phyloP scores from a whole-genome alignment of 2,113 vertebrate species.

The Xiphophorus hellerii region DNA sequence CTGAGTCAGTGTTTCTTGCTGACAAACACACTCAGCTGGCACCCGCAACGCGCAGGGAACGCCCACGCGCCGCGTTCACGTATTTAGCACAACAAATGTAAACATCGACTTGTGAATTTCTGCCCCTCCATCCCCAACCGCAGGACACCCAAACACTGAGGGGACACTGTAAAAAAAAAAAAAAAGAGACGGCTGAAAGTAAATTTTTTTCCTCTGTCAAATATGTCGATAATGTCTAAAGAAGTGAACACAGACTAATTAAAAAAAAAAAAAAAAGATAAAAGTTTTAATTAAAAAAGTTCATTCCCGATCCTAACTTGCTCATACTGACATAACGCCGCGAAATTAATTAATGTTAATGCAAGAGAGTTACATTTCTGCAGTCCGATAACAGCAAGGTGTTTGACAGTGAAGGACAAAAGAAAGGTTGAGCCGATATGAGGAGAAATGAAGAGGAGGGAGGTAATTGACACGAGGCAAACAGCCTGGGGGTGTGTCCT shows the following conservation, averaged over 20 bases:
- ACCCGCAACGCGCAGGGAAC: slow-evolving; percentile 24
- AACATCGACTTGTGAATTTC: background rate
- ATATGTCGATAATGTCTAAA: slow-evolving; percentile 6
- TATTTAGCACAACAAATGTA: background rate
- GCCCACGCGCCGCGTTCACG: background rate
- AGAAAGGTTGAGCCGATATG: slow-evolving; percentile 7
- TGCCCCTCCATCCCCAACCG: too few species aligned
- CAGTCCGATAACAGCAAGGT: background rate
- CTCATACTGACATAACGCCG: slow-evolving; percentile 4
- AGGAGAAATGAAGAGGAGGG: slow-evolving; percentile 4
- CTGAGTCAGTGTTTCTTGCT: slow-evolving; percentile 60
- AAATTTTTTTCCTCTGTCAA: slow-evolving; percentile 30
- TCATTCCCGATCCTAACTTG: slow-evolving; percentile 18
- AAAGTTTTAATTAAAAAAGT: slow-evolving; percentile 34
- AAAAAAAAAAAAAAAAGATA: slow-evolving; percentile 31
- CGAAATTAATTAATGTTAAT: slow-evolving; percentile 28
- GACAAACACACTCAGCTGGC: slow-evolving; percentile 39
- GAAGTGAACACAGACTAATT: slow-evolving; percentile 47
- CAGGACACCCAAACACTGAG: background rate
- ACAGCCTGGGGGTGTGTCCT: slow-evolving; percentile 36
- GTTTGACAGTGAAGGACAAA: slow-evolving; percentile 39
- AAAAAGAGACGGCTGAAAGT: background rate
- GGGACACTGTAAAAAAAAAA: slow-evolving; percentile 22
- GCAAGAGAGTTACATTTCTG: slow-evolving; percentile 19
- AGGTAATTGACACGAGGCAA: slow-evolving; percentile 33